Conservation (phyloP, 2,797 vertebrate species). For the Sebastes kiyomatsui region DNA sequence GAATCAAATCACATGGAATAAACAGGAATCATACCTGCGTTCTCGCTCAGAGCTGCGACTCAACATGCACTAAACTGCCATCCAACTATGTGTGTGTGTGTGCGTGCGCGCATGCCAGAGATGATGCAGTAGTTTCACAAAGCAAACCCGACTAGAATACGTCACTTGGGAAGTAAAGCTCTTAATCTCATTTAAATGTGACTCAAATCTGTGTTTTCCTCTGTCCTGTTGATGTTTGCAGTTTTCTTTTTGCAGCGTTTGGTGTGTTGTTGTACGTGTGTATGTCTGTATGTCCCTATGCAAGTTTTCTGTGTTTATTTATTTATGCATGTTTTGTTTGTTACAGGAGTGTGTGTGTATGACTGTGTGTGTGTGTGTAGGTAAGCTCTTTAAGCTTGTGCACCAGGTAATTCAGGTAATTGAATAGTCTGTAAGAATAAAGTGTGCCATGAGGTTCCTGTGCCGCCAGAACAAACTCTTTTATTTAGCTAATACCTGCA, state of each 20-base stretch:
- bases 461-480: slow-evolving; percentile 43
- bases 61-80: neutral
- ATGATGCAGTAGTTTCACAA: slow-evolving; percentile 14
- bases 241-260: slow-evolving; percentile 16
- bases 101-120: neutral
- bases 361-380: neutral
- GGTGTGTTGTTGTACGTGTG: neutral
- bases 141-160: slow-evolving; percentile 30
- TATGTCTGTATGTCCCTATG: neutral
- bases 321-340: neutral
- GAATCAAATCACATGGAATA: neutral
- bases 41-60: neutral
- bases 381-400: slow-evolving; percentile 40
- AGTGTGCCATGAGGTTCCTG: slow-evolving; percentile 39
- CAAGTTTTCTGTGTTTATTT: slow-evolving; percentile 14
- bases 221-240: slow-evolving; percentile 29
- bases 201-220: slow-evolving; percentile 36
- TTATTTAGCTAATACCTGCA: slow-evolving; percentile 34
- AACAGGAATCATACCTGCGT: neutral
- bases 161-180: slow-evolving; percentile 43
- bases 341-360: neutral
- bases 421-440: slow-evolving; percentile 58
- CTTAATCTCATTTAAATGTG: slow-evolving; percentile 50
- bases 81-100: neutral
- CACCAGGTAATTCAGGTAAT: slow-evolving; percentile 60